Conservation (phyloP, 2,797 vertebrate species). For the Steatocranus sp. region DNA sequence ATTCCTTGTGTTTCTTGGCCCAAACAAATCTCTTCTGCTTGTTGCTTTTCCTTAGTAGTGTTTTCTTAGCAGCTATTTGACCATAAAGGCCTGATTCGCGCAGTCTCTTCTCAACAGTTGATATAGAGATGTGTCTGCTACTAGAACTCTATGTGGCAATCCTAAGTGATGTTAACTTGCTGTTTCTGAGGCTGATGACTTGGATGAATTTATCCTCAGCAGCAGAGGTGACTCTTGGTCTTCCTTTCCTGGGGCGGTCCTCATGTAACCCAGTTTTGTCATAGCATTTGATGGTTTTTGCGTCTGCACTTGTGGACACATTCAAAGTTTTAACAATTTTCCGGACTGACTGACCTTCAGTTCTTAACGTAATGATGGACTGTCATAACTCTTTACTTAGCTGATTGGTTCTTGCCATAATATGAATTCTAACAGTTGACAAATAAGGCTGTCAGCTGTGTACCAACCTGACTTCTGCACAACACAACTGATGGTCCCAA, state of each 20-base stretch:
- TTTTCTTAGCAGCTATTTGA: not conserved
- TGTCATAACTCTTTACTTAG: not conserved
- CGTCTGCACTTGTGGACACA: not conserved
- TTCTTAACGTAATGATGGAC: not conserved
- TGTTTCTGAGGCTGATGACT: not conserved
- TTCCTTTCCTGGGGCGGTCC: not conserved
- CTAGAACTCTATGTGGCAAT: not conserved
- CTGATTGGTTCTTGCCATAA: not conserved
- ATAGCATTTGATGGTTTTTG: not conserved
- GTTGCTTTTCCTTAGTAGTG: not conserved
- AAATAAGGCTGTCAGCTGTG: not conserved
- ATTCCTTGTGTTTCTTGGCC: not conserved
- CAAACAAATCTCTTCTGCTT: not conserved
- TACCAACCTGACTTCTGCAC: not conserved
- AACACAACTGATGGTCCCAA: not conserved
- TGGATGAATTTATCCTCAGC: not conserved
- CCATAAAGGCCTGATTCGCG: not conserved
- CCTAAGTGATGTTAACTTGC: not conserved
- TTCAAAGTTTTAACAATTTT: not conserved
- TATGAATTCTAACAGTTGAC: not conserved
- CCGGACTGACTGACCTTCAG: not conserved
- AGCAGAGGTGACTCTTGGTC: not conserved
- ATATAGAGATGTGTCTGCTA: not conserved
- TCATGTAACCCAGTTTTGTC: accelerated
- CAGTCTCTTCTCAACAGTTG: not conserved